Conservation (phyloP, 2,888 invertebrate species). For the Hecatera dysodea region DNA sequence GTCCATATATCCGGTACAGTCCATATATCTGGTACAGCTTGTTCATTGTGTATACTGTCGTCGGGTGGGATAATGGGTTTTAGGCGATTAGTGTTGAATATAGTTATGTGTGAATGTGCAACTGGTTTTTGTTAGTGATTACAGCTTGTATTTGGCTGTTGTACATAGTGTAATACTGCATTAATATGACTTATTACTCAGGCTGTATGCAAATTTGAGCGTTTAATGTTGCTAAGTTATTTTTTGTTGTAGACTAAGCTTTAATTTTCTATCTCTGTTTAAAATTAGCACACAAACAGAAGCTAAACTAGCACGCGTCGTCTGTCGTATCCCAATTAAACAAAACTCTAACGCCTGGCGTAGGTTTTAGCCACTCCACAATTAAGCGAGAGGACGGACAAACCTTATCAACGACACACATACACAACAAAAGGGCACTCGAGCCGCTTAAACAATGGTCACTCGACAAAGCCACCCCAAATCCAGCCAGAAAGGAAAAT, state of each 20-base stretch:
- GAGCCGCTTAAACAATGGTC: constrained; percentile 75
- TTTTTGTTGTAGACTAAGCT: background rate
- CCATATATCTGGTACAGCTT: constrained; percentile 31
- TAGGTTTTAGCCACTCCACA: constrained; percentile 64
- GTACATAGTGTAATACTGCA: background rate
- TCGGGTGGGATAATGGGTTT: constrained; percentile 31
- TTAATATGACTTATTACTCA: background rate
- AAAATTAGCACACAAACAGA: constrained; percentile 7
- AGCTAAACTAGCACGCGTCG: constrained; percentile 33
- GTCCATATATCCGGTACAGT: constrained; percentile 30
- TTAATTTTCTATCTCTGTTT: background rate
- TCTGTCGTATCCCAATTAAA: constrained; percentile 42
- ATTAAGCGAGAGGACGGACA: constrained; percentile 70
- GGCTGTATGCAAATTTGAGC: background rate
- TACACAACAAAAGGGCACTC: constrained; percentile 76
- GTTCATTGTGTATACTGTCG: constrained; percentile 44
- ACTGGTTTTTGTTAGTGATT: constrained; percentile 20
- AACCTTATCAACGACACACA: constrained; percentile 76
- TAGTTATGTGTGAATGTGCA: constrained; percentile 25
- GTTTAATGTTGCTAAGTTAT: background rate
- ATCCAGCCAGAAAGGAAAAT: constrained; percentile 75
- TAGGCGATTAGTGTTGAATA: constrained; percentile 40
- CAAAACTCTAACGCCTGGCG: constrained; percentile 47
- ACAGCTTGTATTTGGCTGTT: background rate
- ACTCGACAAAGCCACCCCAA: constrained; percentile 75